Base-by-base conservation (phyloP, 2,888 invertebrate genomes). In the Dasypolia templi region DNA sequence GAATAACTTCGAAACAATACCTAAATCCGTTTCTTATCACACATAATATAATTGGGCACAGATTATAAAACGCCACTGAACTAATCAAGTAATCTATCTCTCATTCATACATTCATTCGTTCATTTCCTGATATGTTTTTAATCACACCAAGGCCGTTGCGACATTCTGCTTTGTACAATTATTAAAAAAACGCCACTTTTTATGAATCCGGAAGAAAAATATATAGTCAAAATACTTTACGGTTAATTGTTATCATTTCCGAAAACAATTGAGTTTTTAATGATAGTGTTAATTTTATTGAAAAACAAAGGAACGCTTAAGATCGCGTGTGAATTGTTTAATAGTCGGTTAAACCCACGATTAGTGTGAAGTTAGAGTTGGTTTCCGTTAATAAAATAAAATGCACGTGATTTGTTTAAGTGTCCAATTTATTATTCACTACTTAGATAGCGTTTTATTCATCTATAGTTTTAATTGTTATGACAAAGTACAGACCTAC, bases 81-180 rank as follows among this genome's bases (percentile, higher is more conserved):
- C 86, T 86, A 88, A 88, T 88, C 86, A 85, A 86, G 83, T 87
- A 82, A 84, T 87, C 85, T 83, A 67, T 53, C 82, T 81, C 67
- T 78, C 77, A 78, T 67, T 66, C 81, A 56, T 67, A 84, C 73
- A 68, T 81, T 81, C 77, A 55, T 73, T 81, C 77, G 56, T 73
- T 82, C 79, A 88, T 89, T 91, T 91, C 91, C 90, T 88, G 81
- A 77, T 88, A 81, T 85, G 79, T 86, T 86, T 88, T 86, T 78
- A 89, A 88, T 86, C 83, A 83, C 67, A 35, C 68, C 89, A 90
- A 91, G 91, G 91, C 77, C 77, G n/a, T 39, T 51, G 53, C 78
- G 87, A 75, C 88, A 88, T 74, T 83, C 76, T 64, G 81, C 70
- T 77, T 76, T 63, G 77, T 75, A 39, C 56, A 68, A 81, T 77